These are phyloP conservation scores for Polypterus senegalus DNA, from an alignment of 2,113 vertebrate genomes.

Conservation along the genomic window DNA sequence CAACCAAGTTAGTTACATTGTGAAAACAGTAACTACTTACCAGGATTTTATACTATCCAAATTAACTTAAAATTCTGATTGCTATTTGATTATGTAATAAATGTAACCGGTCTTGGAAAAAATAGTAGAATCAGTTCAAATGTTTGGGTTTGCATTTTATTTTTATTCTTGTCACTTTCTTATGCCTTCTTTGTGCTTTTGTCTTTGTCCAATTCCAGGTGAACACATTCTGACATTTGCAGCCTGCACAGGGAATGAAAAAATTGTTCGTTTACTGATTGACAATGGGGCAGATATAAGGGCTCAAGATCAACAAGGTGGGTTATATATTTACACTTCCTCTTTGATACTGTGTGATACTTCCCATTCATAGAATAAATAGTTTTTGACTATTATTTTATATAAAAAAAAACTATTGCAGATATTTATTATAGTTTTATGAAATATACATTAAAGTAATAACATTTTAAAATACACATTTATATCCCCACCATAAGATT, in stretches of 20 bases:
- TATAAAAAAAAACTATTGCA: no score
- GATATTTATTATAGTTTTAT: no score
- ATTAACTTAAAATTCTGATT: slow-evolving; percentile 7
- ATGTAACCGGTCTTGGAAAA: no score
- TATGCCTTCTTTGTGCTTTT: not conserved
- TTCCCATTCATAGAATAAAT: no score
- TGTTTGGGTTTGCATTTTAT: not conserved
- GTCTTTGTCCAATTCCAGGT: slow-evolving; percentile 31
- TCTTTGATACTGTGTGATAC: no score
- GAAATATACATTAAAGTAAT: no score
- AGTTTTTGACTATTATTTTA: no score
- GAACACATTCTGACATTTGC: slow-evolving; percentile 61
- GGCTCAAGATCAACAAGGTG: slow-evolving; percentile 58
- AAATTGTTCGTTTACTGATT: slow-evolving; percentile 53
- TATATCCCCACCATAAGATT: no score
- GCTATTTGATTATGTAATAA: no score
- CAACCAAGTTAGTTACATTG: no score
- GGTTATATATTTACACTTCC: slow-evolving; percentile 9
- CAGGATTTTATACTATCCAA: not conserved
- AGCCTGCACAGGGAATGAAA: slow-evolving; percentile 55
- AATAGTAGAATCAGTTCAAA: not conserved
- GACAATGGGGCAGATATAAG: slow-evolving; percentile 56
- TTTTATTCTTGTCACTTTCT: not conserved
- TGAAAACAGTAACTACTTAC: no score
- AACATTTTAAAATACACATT: no score